Evolutionary conservation across 1,140 invertebrate species (phyloP).

Genomic region (Manduca sexta): DNA sequence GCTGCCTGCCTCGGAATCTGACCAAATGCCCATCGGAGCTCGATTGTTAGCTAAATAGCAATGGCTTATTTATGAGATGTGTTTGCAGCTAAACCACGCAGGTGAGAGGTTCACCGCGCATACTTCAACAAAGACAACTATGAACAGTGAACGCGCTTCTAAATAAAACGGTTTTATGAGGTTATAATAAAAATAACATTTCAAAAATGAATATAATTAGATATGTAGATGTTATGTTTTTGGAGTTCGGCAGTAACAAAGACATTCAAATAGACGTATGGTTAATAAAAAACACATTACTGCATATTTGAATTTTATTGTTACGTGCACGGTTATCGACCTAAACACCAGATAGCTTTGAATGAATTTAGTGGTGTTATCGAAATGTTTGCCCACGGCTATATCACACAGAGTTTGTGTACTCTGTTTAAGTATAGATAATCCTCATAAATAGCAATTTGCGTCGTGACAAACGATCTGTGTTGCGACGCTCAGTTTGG

Average conservation of each 20-base stretch:
- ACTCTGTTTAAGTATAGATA: slow-evolving; percentile 43
- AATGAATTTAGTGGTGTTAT: not conserved
- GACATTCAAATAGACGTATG: too few relatives aligned
- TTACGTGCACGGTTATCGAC: not conserved
- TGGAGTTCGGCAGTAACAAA: too few relatives aligned
- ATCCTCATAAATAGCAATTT: slow-evolving; percentile 69
- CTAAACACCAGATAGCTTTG: not conserved
- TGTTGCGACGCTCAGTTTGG: slow-evolving; percentile 52
- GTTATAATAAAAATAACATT: too few relatives aligned
- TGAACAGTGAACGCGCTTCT: slow-evolving; percentile 11
- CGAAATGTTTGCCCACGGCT: too few relatives aligned
- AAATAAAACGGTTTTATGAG: too few relatives aligned
- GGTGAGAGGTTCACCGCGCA: slow-evolving; percentile 9
- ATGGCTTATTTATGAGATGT: slow-evolving; percentile 60
- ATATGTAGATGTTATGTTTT: too few relatives aligned
- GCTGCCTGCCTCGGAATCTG: slow-evolving; percentile 61
- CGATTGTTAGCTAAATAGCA: slow-evolving; percentile 65
- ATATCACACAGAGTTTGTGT: slow-evolving; percentile 20
- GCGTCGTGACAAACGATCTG: slow-evolving; percentile 61
- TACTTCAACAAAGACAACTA: not conserved
- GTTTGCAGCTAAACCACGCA: slow-evolving; percentile 19
- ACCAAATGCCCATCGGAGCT: slow-evolving; percentile 66
- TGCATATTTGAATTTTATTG: not conserved
- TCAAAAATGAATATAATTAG: too few relatives aligned
- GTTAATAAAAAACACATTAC: not conserved